Evolutionary conservation across 2,797 vertebrate species (phyloP), one percentile per base, ranked within the genome.

Genomic region (Melanotaenia maccullochi): DNA sequence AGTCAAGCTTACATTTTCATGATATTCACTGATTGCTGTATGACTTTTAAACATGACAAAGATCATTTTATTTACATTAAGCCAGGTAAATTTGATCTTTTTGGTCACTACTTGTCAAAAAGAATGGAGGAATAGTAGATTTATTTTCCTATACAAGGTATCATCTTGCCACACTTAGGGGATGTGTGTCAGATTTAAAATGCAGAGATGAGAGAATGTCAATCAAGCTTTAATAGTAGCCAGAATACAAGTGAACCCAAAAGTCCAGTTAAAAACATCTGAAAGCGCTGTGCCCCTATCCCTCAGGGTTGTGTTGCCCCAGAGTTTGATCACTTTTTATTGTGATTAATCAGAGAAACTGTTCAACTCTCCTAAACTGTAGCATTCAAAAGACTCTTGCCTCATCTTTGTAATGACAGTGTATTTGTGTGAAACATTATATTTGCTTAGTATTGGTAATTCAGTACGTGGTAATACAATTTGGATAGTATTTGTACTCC

Each of bases 311-410:
- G 4, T 22, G 60, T 57, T 57, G 64, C 55, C 59, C 40, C 22
- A 78, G 54, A 65, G 56, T 77, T 54, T 47, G 61, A 71, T 47
- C 33, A 61, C 64, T 44, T 77, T 71, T 76, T 28, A 28, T 56
- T 36, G 11, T 61, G 65, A 60, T 65, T 65, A 57, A 63, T 66
- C 68, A 76, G 75, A 78, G 35, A n/a, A 73, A 66, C 22, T 55
- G 63, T 71, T 52, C 3, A 12, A 73, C 54, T 42, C 36, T 66
- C 75, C 70, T 71, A 1, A 81, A 74, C 60, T 88, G 89, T 89
- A 91, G 87, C 90, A 84, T 54, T 76, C 63, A 71, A 79, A 66
- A 79, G 63, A 58, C 63, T 61, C 69, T 44, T 25, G 49, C 35
- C 47, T 72, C 8, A 9, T 68, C 32, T 67, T 65, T 64, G 40